Evolutionary conservation across 1,140 invertebrate species (phyloP).

Genomic region (Magallana angulata): DNA sequence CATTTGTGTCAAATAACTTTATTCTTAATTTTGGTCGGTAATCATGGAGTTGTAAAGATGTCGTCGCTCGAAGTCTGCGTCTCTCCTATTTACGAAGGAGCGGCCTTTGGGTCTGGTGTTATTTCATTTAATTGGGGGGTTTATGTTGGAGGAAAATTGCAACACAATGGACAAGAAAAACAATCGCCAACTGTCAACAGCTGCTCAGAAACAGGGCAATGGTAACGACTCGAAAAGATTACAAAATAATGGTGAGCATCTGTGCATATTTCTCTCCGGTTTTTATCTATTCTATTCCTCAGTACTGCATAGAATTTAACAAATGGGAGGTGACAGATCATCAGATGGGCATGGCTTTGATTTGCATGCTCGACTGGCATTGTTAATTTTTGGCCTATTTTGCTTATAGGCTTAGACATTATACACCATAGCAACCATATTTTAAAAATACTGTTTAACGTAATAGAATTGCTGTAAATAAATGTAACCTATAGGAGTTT

Average conservation of each 20-base stretch:
- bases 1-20: conserved; percentile 19
- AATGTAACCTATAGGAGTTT: background rate
- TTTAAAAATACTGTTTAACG: too few relatives aligned
- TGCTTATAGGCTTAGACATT: too few relatives aligned
- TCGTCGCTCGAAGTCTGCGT: conserved; percentile 44
- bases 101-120: conserved; percentile 57
- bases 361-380: too few relatives aligned
- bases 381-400: too few relatives aligned
- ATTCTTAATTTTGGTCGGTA: conserved; percentile 51
- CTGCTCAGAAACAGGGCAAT: conserved; percentile 82
- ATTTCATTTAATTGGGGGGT: conserved; percentile 58
- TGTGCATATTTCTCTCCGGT: background rate
- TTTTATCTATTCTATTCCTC: background rate
- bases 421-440: too few relatives aligned
- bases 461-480: too few relatives aligned
- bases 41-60: conserved; percentile 66
- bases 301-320: too few relatives aligned
- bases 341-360: too few relatives aligned
- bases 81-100: conserved; percentile 53
- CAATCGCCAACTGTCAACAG: conserved; percentile 82
- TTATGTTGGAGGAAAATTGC: conserved; percentile 80
- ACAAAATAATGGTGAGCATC: conserved; percentile 83
- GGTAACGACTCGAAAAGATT: conserved; percentile 84
- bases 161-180: conserved; percentile 87
- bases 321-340: too few relatives aligned